Conservation (phyloP, 2,797 vertebrate species). For the Danio tinwini region DNA sequence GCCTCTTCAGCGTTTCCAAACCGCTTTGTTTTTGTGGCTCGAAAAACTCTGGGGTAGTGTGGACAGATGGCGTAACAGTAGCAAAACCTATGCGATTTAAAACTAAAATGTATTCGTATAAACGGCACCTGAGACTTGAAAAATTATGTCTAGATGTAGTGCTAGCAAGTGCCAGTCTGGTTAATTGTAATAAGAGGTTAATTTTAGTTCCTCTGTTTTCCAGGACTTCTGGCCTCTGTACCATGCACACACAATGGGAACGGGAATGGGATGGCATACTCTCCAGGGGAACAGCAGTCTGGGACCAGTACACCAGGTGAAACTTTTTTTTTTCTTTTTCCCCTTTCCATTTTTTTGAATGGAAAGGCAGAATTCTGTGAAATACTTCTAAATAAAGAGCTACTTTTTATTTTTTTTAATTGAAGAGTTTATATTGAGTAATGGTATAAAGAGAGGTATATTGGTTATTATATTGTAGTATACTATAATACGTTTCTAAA, state of each 20-base stretch:
- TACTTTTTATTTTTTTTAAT: not conserved
- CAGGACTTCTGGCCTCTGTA: slow-evolving; percentile 79
- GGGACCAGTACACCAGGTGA: slow-evolving; percentile 68
- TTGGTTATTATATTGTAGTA: not conserved
- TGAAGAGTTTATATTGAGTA: not conserved
- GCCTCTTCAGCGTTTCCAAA: too few species aligned
- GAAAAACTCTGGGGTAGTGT: too few species aligned
- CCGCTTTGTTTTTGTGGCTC: too few species aligned
- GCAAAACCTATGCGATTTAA: too few species aligned
- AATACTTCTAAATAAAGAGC: not conserved
- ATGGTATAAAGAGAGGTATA: not conserved
- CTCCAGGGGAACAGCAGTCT: slow-evolving; percentile 76
- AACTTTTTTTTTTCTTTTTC: not conserved
- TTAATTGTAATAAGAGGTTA: too few species aligned
- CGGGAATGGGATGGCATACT: slow-evolving; percentile 77
- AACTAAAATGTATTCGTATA: too few species aligned
- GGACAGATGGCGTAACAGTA: too few species aligned
- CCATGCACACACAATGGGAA: slow-evolving; percentile 77
- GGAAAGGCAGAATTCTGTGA: not conserved
- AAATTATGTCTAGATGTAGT: not conserved
- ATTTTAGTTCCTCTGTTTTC: not conserved
- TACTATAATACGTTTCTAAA: not conserved
- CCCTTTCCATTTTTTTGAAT: not conserved
- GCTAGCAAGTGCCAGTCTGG: too few species aligned
- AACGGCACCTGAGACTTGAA: not conserved